Percentiles rank a stretch among this genome's conserved stretches.
Evolutionary conservation across 2,797 vertebrate genomes (phyloP).

Genomic region (Malacoraja senta): DNA sequence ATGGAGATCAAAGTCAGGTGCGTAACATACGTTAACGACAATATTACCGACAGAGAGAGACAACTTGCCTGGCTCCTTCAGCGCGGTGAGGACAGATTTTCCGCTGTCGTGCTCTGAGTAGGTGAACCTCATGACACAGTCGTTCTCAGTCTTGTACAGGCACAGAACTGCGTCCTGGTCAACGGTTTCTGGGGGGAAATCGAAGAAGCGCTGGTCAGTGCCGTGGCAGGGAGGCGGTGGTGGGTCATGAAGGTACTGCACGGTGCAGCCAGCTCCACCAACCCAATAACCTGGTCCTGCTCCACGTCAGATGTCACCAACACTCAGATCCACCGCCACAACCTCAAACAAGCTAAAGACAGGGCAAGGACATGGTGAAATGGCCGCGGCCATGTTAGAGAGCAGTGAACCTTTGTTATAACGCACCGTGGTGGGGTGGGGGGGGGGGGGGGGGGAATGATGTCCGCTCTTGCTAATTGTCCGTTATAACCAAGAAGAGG

Average conservation of each 20-base stretch:
- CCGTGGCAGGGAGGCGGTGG: too few species aligned
- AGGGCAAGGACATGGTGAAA: not conserved
- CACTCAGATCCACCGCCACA: constrained; percentile 14
- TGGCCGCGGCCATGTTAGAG: too few species aligned
- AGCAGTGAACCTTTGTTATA: too few species aligned
- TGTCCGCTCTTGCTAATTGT: too few species aligned
- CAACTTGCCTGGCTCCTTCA: constrained; percentile 78
- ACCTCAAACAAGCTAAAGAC: not conserved
- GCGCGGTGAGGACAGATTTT: constrained; percentile 77
- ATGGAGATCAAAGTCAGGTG: not conserved
- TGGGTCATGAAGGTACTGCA: too few species aligned
- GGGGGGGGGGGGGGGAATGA: too few species aligned
- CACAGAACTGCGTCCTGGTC: constrained; percentile 73
- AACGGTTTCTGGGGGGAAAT: constrained; percentile 63
- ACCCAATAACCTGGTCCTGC: too few species aligned
- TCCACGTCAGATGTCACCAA: too few species aligned
- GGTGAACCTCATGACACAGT: constrained; percentile 94
- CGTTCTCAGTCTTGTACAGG: constrained; percentile 79
- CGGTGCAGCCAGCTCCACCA: too few species aligned
- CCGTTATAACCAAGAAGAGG: too few species aligned
- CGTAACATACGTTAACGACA: not conserved
- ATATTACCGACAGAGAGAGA: not conserved
- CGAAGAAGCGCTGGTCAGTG: not conserved
- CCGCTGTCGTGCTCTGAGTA: constrained; percentile 82
- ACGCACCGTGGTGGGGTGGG: too few species aligned